These are phyloP conservation scores for Catharus bicknelli DNA, from an alignment of 2,113 vertebrate species.

Conservation along the genomic window DNA sequence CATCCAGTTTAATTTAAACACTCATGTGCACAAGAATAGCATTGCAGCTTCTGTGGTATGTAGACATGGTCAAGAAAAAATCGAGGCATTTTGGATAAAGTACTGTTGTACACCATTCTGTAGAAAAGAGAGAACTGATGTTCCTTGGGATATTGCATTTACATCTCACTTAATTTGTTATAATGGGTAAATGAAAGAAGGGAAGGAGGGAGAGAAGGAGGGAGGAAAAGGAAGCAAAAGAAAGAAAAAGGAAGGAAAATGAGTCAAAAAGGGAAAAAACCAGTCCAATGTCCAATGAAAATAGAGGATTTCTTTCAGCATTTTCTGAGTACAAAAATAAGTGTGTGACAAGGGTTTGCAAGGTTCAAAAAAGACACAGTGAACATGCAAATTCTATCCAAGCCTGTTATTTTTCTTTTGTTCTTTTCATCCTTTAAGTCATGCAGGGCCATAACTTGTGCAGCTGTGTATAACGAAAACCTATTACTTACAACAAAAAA, in stretches of 20 bases:
- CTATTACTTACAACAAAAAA: background rate
- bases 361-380: background rate
- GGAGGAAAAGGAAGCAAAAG: background rate
- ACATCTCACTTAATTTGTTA: background rate
- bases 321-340: background rate
- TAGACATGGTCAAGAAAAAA: constrained; percentile 7
- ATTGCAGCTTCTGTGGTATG: constrained; percentile 21
- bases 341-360: background rate
- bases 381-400: background rate
- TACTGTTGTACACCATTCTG: background rate
- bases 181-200: background rate
- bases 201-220: background rate
- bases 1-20: constrained; percentile 20
- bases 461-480: background rate
- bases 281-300: background rate
- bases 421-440: background rate
- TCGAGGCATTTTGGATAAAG: background rate
- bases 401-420: background rate
- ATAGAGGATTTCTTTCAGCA: background rate
- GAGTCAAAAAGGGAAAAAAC: background rate
- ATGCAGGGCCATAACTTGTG: background rate
- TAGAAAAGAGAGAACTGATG: background rate
- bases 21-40: background rate
- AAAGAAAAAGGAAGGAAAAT: background rate
- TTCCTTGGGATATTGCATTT: background rate